Evolutionary conservation across 1,140 invertebrate genomes (phyloP), one percentile per base, ranked within the genome.

Genomic region (Oryctes rhinoceros): DNA sequence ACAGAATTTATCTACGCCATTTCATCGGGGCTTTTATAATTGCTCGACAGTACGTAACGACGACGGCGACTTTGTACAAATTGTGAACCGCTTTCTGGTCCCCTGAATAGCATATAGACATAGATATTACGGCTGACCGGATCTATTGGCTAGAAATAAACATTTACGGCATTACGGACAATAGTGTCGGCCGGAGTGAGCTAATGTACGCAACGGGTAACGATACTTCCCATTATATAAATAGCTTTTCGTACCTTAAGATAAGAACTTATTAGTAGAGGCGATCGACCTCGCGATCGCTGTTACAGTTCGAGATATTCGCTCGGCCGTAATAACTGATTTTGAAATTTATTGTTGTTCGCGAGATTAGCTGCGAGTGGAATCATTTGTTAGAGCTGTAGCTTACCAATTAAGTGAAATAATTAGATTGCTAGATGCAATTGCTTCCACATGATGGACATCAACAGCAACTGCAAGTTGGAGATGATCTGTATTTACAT

Each of bases 261-360:
- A 71, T 71, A 71, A 71, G 65, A 71, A 71, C 24, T 71, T 71
- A 71, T 71, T 71, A 71, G 65, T 35, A 71, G 24, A 71, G 24
- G 65, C 20, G 7, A 37, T 37, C 24, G 65, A 71, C 35, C 65
- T 37, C 65, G 65, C 24, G 24, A 71, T 24, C 13, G 65, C 24
- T 15, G 65, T 71, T 71, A 71, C 35, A 35, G 65, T 71, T 35
- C 13, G n/a, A 11, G 35, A 71, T 35, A 37, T 71, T 13, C 11
- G 11, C 35, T 30, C 20, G 20, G 24, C 6, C 18, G 53, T 59
- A 59, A 44, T 44, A 44, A 59, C 49, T 59, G 53, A n/a, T 59
- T 18, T 59, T 59, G 15, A n/a, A 59, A 18, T 59, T 59, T 59
- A n/a, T 59, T n/a, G 15, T n/a, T 20, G 5, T 53, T 2, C 13